Base-by-base conservation (phyloP, 2,888 invertebrate genomes). In the Blastobasis lacticolella region DNA sequence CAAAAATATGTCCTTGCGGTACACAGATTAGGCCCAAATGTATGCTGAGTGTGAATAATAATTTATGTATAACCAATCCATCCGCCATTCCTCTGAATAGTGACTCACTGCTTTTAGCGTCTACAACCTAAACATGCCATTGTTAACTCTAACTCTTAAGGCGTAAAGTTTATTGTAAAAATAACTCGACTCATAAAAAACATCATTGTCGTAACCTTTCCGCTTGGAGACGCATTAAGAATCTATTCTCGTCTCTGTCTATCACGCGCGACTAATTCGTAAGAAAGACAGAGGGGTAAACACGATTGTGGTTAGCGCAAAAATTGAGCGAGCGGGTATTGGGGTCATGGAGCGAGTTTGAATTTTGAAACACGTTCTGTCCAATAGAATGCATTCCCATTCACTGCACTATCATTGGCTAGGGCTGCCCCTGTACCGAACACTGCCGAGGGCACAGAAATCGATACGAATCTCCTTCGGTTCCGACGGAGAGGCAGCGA, bases 271-370 rank as follows among this genome's bases (percentile, higher is more conserved):
- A 65, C 65, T 61, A 59, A 54, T 52, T 52, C 54, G 52, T 73
- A 61, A 49, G 76, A 52, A 47, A 58, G 74, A 86, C 57, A 66
- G 81, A 78, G 85, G 82, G 55, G 62, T 62, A 57, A 53, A 57
- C 63, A 67, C 52, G 56, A 62, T 63, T 65, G 66, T 70, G 66
- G 65, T 64, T 62, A 62, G 63, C 67, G 62, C 61, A 56, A 61
- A 59, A 69, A 62, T 63, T 40, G 62, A 62, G 65, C 63, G 57
- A 70, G 70, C 69, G 71, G 66, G 78, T 74, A 81, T 77, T 75
- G 82, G 81, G 87, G 86, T 87, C 86, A 87, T 77, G 74, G 83
- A 83, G 83, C 85, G 82, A 79, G 83, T 85, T 86, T 86, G 80
- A 86, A 86, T 85, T 85, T 84, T 81, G 83, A 86, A 84, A 81